Conservation (phyloP, 2,797 vertebrate species). For the Amblyraja radiata region DNA sequence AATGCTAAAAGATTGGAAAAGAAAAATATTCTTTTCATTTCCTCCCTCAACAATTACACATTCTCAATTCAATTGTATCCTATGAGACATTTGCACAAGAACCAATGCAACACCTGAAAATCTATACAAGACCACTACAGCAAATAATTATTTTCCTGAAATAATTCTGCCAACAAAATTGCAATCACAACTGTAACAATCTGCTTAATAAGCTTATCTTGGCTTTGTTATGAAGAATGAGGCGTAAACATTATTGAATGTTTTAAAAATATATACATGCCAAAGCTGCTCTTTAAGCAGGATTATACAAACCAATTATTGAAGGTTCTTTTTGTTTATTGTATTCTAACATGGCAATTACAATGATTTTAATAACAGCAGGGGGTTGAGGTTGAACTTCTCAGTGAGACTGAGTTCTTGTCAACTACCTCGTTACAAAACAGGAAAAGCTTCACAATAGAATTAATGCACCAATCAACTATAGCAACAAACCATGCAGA, state of each 20-base stretch:
- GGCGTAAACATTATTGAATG: not conserved
- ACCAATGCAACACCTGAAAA: constrained; percentile 48
- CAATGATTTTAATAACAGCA: not conserved
- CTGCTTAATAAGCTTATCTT: constrained; percentile 55
- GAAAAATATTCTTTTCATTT: not conserved
- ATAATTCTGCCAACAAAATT: constrained; percentile 58
- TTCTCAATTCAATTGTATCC: constrained; percentile 45
- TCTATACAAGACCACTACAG: constrained; percentile 44
- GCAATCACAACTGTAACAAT: constrained; percentile 67
- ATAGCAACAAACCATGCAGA: not conserved
- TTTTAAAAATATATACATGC: not conserved
- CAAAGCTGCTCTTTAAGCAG: not conserved
- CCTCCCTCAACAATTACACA: not conserved
- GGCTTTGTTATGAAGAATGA: not conserved
- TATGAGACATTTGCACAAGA: constrained; percentile 42
- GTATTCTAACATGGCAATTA: not conserved
- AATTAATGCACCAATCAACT: not conserved
- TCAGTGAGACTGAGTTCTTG: not conserved
- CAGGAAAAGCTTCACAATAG: not conserved
- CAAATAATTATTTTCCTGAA: constrained; percentile 40
- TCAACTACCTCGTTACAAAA: not conserved
- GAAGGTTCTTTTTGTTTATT: not conserved
- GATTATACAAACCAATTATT: constrained; percentile 21
- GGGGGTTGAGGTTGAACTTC: not conserved
- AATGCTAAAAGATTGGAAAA: not conserved